Evolutionary conservation across 2,888 invertebrate species (phyloP).

Genomic region (Heteromyza rotundicornis): DNA sequence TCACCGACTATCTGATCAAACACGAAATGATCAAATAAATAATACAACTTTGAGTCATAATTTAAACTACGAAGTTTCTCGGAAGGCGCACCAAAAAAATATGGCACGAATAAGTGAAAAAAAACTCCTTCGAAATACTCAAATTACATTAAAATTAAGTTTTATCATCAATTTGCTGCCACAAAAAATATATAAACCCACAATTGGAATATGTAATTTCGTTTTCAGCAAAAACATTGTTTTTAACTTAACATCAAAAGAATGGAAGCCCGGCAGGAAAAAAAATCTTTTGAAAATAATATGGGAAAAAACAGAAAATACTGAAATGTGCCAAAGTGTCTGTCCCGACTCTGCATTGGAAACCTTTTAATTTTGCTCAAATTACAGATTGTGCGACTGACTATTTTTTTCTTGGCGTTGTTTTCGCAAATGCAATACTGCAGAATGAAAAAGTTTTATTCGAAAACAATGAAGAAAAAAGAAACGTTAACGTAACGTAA

Average conservation of each 20-base stretch:
- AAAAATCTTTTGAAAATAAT: too few relatives aligned
- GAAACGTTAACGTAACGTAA: too few relatives aligned
- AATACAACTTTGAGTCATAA: too few relatives aligned
- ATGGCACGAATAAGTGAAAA: not conserved
- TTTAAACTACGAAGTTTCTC: not conserved
- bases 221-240: conserved; percentile 2
- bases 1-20: too few relatives aligned
- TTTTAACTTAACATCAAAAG: not conserved
- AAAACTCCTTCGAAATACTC: too few relatives aligned
- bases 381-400: conserved; percentile 25
- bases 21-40: too few relatives aligned
- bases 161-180: conserved; percentile 9
- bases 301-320: not conserved
- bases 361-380: conserved; percentile 29
- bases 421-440: too few relatives aligned
- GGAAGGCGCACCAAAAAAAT: not conserved
- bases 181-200: not conserved
- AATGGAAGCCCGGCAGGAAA: too few relatives aligned
- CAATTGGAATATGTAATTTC: conserved; percentile 6
- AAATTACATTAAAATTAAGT: conserved; percentile 8
- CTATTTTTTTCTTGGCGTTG: conserved; percentile 9
- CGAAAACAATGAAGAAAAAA: too few relatives aligned
- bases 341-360: conserved; percentile 12
- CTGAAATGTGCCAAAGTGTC: conserved; percentile 2
- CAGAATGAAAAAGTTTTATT: too few relatives aligned